These are phyloP conservation scores for Arctocebus calabarensis DNA, from an alignment of 2,797 vertebrate genomes.

Conservation along the genomic window DNA sequence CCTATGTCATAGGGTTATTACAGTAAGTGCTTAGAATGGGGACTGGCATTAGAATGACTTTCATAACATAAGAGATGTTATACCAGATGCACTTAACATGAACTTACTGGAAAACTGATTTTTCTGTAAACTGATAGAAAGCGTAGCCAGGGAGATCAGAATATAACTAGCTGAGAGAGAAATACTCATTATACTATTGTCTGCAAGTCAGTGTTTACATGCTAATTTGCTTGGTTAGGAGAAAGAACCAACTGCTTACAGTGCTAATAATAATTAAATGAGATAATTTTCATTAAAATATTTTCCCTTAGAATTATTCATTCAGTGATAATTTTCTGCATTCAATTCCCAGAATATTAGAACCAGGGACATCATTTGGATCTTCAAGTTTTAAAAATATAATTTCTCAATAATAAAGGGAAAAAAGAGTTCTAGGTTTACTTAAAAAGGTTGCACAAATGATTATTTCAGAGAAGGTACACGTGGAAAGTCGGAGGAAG, in stretches of 20 bases:
- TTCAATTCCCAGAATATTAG: slow-evolving; percentile 22
- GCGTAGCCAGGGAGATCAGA: not conserved
- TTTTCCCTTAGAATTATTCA: not conserved
- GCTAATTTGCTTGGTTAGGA: not conserved
- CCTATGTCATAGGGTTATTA: not conserved
- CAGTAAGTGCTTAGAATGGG: not conserved
- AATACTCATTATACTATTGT: not conserved
- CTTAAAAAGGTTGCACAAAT: not conserved
- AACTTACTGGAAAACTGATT: slow-evolving; percentile 1
- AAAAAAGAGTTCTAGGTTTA: not conserved
- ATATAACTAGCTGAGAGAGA: not conserved
- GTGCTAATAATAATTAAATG: not conserved
- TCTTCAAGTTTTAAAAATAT: not conserved
- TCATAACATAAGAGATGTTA: not conserved
- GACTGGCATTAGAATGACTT: not conserved
- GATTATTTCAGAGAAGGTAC: not conserved
- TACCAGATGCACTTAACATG: not conserved
- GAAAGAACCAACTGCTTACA: not conserved
- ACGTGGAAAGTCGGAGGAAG: not conserved
- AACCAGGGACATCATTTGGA: not conserved
- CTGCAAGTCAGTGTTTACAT: not conserved
- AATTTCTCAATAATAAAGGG: not conserved
- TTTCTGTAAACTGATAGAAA: slow-evolving; percentile 4
- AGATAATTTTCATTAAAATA: not conserved
- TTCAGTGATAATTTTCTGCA: not conserved